Conservation (phyloP, 1,140 invertebrate genomes). For the Pentalonia nigronervosa region DNA sequence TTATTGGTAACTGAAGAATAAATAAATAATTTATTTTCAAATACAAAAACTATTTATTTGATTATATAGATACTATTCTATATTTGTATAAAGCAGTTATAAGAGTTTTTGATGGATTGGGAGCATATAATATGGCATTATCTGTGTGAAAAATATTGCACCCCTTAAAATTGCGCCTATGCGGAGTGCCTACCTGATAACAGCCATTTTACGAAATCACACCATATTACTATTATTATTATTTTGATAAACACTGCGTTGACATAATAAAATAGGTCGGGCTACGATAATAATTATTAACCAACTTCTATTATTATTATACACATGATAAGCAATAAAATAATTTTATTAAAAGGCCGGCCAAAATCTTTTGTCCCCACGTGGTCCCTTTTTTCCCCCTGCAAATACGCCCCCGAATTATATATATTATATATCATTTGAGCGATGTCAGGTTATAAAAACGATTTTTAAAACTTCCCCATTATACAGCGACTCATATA, state of each 20-base stretch:
- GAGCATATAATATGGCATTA: no score
- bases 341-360: not conserved
- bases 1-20: no score
- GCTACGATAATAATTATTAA: not conserved
- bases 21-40: no score
- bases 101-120: no score
- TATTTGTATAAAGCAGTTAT: no score
- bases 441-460: not conserved
- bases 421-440: conserved; percentile 2
- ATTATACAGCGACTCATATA: not conserved
- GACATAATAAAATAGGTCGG: not conserved
- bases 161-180: no score
- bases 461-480: not conserved
- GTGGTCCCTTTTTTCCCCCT: not conserved
- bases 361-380: not conserved
- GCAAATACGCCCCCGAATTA: not conserved
- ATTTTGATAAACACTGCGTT: not conserved
- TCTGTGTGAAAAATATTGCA: no score
- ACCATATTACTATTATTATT: not conserved
- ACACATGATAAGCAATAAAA: not conserved
- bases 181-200: no score
- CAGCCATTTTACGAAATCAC: no score
- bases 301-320: not conserved
- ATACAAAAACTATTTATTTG: no score
- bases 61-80: no score